A percentile compares a stretch with the other conserved stretches of the same genome.
Conservation (phyloP, 1,140 invertebrate species). For the Brachystomella parvula region DNA sequence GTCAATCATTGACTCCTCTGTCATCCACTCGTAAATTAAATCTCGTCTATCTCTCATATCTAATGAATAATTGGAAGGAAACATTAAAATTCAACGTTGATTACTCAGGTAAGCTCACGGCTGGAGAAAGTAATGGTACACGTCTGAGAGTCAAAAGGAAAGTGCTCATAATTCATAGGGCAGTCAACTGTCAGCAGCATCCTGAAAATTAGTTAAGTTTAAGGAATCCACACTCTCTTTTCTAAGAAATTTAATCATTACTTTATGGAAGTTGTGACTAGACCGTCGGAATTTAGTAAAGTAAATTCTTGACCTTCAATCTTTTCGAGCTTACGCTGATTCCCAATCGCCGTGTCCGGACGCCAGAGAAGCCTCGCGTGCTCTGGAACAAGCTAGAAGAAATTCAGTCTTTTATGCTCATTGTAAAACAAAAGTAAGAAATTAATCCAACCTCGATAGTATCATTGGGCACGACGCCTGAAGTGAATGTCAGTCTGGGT, state of each 20-base stretch:
- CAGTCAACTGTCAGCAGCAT: neutral
- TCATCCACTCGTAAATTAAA: slow-evolving; percentile 5
- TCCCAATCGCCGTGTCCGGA: neutral
- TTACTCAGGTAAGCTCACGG: no score
- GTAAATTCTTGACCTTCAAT: slow-evolving; percentile 1
- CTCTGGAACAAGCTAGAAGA: neutral
- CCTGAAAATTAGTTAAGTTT: neutral
- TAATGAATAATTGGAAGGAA: slow-evolving; percentile 1
- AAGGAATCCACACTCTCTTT: neutral
- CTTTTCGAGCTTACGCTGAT: neutral
- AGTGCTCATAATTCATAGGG: neutral
- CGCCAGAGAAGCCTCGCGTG: neutral
- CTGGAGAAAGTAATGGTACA: neutral
- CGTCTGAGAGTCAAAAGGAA: neutral
- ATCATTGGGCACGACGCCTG: neutral
- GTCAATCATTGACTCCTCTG: neutral
- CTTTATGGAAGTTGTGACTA: neutral
- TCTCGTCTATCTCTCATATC: neutral
- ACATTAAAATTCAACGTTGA: neutral
- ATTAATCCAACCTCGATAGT: neutral
- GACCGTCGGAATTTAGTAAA: neutral
- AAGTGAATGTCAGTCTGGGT: neutral
- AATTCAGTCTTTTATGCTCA: neutral
- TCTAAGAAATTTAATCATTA: neutral
- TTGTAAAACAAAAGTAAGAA: neutral